Evolutionary conservation across 2,888 invertebrate species (phyloP), one percentile per base, ranked within the genome.

Genomic region (Herminia tarsipennalis): DNA sequence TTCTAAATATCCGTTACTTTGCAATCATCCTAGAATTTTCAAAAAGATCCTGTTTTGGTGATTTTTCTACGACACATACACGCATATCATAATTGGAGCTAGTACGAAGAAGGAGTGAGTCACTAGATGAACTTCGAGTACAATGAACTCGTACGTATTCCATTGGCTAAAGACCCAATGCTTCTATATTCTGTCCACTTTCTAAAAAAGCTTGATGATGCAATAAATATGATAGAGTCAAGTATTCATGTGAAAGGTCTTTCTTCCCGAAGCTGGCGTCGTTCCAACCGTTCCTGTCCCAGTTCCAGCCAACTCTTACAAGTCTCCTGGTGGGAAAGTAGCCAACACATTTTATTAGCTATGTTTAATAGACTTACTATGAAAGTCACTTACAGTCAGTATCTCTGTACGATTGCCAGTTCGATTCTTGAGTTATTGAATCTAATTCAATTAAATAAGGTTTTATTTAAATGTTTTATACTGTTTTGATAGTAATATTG

Each of bases 281-380:
- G 2, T 6, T 39, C 45, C 45, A 45, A 34, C 13, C 24, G 21
- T 28, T 18, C 27, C 16, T 28, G 36, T 39, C 21, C 22, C 39
- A 29, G 16, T 22, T 4, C 28, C 38, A 18, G 33, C 10, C 12
- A 25, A 22, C 12, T 13, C 33, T 34, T 33, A 34, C 33, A 34
- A 34, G 9, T 21, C 28, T 27, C 8, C 6, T 5, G 27, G 9
- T 9, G 22, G 25, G 17, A 3, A 34, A 10, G 16, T 21, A 29
- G 22, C 22, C 16, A 16, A 18, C n/a, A 41, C 10, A 22, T 33
- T 41, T 34, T 35, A 41, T 41, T 41, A 20, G 21, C 18, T 18
- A 6, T 40, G 32, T 25, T 32, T 13, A 21, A 40, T 32, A 32
- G 13, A 21, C 37, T 29, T 21, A 27, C 28, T 20, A 29, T 27